These are phyloP conservation scores for Oryzias melastigma DNA, from an alignment of 2,113 vertebrate genomes.

Conservation along the genomic window DNA sequence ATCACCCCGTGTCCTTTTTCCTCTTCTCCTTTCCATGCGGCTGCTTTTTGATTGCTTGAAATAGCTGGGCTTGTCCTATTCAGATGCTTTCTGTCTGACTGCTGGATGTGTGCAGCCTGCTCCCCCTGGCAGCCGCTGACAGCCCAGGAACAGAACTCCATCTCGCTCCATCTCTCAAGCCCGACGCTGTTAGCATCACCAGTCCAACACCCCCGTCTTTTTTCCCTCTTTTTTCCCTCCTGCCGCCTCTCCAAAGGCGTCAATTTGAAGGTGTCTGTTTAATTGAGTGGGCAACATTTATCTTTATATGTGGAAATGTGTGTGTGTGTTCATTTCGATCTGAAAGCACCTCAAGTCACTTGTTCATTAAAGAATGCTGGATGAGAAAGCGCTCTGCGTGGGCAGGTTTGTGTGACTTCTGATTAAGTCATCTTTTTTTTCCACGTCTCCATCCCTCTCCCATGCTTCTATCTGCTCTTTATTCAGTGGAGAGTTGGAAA, in stretches of 20 bases:
- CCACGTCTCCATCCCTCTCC: neutral
- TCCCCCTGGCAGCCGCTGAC: conserved; percentile 32
- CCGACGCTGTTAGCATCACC: conserved; percentile 33
- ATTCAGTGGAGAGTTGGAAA: conserved; percentile 1
- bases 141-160: conserved; percentile 34
- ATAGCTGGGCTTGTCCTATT: conserved; percentile 40
- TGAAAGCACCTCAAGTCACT: conserved; percentile 62
- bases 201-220: conserved; percentile 20
- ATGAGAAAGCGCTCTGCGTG: conserved; percentile 44
- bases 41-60: conserved; percentile 45
- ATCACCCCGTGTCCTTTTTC: neutral
- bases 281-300: conserved; percentile 57
- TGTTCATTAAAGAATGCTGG: conserved; percentile 63
- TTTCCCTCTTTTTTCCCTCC: conserved; percentile 3
- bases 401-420: conserved; percentile 51
- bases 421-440: conserved; percentile 43
- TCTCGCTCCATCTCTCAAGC: conserved; percentile 38
- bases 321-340: conserved; percentile 25
- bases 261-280: conserved; percentile 52
- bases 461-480: neutral
- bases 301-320: conserved; percentile 28
- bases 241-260: conserved; percentile 25
- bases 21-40: conserved; percentile 8
- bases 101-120: conserved; percentile 29
- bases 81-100: conserved; percentile 28